Percentiles rank a stretch among this genome's conserved stretches.
phyloP scores from a whole-genome alignment of 2,888 invertebrate genomes.

The Thereva nobilitata region DNA sequence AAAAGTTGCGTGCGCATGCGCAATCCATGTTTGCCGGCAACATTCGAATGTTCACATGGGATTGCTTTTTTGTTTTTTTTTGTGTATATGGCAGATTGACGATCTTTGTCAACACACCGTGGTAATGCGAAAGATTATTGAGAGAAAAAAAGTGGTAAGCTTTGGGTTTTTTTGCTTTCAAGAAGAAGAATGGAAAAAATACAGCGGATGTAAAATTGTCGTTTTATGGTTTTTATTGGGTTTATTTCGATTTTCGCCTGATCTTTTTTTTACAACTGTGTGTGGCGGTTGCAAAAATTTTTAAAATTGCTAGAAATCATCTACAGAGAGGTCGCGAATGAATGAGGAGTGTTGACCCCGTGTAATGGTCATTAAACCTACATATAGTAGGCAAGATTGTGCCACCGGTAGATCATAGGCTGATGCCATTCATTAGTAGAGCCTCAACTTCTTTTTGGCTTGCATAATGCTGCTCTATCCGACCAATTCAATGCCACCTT shows the following conservation, averaged over 20 bases:
- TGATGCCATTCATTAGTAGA: background rate
- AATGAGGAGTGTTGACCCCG: background rate
- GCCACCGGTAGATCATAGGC: background rate
- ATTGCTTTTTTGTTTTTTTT: background rate
- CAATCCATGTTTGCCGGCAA: constrained; percentile 26
- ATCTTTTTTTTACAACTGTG: background rate
- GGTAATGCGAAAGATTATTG: constrained; percentile 8
- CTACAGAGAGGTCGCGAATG: constrained; percentile 10
- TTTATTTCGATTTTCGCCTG: constrained; percentile 1
- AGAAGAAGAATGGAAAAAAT: background rate
- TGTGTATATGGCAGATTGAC: constrained; percentile 2
- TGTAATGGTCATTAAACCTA: too few species aligned
- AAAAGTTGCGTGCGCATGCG: constrained; percentile 30
- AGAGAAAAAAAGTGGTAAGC: background rate
- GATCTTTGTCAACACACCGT: constrained; percentile 5
- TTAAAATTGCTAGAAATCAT: background rate
- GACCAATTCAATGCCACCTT: constrained; percentile 15
- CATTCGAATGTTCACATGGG: background rate
- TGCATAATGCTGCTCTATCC: background rate
- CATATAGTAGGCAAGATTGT: background rate
- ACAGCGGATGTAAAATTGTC: constrained; percentile 32
- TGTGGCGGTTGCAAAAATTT: constrained; percentile 15
- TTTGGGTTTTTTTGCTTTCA: too few species aligned
- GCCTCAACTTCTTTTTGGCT: background rate
- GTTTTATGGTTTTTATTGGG: constrained; percentile 5